A percentile compares a stretch with the other conserved stretches of the same genome.
phyloP scores from a whole-genome alignment of 2,888 invertebrate genomes.

The Alcis repandata region DNA sequence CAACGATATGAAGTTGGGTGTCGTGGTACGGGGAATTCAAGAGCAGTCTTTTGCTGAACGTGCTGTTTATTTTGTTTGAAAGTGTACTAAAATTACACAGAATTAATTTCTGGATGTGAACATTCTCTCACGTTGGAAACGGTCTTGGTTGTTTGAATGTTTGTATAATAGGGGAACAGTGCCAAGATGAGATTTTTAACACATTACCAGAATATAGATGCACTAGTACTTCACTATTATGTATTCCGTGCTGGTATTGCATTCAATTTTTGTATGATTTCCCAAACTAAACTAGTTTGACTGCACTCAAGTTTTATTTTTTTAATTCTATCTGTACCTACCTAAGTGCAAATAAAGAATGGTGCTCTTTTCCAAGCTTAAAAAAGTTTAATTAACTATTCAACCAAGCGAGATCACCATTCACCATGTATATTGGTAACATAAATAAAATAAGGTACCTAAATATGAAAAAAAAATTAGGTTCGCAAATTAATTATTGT shows the following conservation, averaged over 20 bases:
- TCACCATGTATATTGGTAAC: too few species aligned
- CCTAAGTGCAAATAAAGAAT: too few species aligned
- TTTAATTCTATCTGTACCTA: too few species aligned
- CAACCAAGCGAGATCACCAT: too few species aligned
- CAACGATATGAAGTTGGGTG: constrained; percentile 34
- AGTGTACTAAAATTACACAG: constrained; percentile 67
- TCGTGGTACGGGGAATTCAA: constrained; percentile 69
- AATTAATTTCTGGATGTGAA: constrained; percentile 65
- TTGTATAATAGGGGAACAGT: background rate
- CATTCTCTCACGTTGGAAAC: constrained; percentile 53
- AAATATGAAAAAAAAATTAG: background rate
- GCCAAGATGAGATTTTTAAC: background rate
- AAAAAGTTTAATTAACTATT: too few species aligned
- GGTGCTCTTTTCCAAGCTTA: too few species aligned
- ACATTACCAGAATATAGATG: background rate
- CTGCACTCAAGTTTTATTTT: too few species aligned
- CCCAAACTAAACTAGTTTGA: too few species aligned
- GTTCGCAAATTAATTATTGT: background rate
- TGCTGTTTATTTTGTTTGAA: constrained; percentile 71
- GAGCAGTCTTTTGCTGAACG: constrained; percentile 68
- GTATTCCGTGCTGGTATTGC: too few species aligned
- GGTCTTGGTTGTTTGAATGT: background rate
- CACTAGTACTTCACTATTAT: too few species aligned
- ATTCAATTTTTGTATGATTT: too few species aligned
- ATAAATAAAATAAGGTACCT: background rate